phyloP scores from a whole-genome alignment of 1,140 invertebrate genomes.

The Temnothorax nylanderi region DNA sequence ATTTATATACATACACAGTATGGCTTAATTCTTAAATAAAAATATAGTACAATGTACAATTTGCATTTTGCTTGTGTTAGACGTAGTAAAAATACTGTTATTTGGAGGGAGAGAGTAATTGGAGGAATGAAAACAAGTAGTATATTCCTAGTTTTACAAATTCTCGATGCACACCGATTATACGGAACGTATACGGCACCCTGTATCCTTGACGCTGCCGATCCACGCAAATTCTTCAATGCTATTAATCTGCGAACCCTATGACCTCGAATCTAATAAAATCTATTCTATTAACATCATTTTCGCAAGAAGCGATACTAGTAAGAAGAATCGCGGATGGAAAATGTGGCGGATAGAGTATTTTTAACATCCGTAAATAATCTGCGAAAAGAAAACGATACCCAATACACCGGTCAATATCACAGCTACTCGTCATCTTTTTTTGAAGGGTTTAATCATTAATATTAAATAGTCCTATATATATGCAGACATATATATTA shows the following conservation, averaged over 20 bases:
- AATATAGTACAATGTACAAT: slow-evolving; percentile 78
- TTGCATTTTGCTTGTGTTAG: slow-evolving; percentile 64
- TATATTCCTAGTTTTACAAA: slow-evolving; percentile 52
- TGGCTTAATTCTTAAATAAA: slow-evolving; percentile 77
- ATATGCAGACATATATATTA: slow-evolving; percentile 46
- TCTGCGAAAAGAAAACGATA: slow-evolving; percentile 49
- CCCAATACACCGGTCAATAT: slow-evolving; percentile 83
- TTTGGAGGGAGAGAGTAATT: slow-evolving; percentile 49
- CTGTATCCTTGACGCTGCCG: slow-evolving; percentile 38
- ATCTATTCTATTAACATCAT: slow-evolving; percentile 50
- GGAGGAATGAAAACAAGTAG: slow-evolving; percentile 17
- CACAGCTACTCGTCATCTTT: slow-evolving; percentile 82
- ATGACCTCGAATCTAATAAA: slow-evolving; percentile 59
- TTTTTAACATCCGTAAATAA: slow-evolving; percentile 24
- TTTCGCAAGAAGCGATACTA: slow-evolving; percentile 21
- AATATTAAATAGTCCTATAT: slow-evolving; percentile 70
- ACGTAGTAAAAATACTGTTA: slow-evolving; percentile 65
- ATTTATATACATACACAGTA: slow-evolving; percentile 75
- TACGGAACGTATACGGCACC: slow-evolving; percentile 42
- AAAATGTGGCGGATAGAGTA: slow-evolving; percentile 10
- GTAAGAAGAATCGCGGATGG: slow-evolving; percentile 31
- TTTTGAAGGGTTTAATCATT: slow-evolving; percentile 57
- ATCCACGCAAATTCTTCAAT: slow-evolving; percentile 46
- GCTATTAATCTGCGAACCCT: slow-evolving; percentile 66
- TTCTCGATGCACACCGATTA: slow-evolving; percentile 31